Base-by-base conservation (phyloP, 1,140 invertebrate species). In the Platyura marginata region DNA sequence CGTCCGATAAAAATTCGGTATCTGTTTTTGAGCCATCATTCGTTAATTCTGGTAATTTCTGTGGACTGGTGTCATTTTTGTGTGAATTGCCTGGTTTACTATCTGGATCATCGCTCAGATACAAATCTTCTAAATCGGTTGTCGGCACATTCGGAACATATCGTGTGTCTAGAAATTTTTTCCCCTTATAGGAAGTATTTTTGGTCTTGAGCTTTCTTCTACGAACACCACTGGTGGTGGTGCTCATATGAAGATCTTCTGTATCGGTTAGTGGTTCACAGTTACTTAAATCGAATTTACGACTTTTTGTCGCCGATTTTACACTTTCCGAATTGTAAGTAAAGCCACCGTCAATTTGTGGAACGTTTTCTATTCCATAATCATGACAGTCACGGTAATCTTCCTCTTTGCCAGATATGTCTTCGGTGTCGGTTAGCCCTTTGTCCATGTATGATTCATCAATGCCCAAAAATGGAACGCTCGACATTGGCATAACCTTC, bases 71-170 rank as follows among this genome's bases (percentile, higher is more conserved):
- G 13, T 15, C 3, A 34, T 34, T 34, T 15, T n/a, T n/a, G 16
- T 34, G 11, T n/a, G 32, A n/a, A 29, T 29, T 29, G 25, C 6
- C 13, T 6, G 13, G 13, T 20, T 40, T 40, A 19, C 11, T 3
- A 5, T 55, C 38, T 10, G 57, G 61, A 44, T 47, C 51, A 45
- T 71, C 68, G 48, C 62, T 67, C 1, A 70, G 43, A 21, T 63
- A 60, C 43, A 73, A 49, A 46, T 71, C 69, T 50, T 72, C 70
- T 19, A 61, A 55, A 56, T 73, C 70, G 16, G 71, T 71, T 3
- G 36, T 3, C 19, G 13, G 10, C 18, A 34, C 29, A 25, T 43
- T 10, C 3, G 10, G 5, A n/a, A 3, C 21, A 2, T 44, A 13
- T 5, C 21, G 3, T 21, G 42, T 57, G 54, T 21, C 48, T 50